Conservation (phyloP, 2,888 invertebrate genomes). For the Sphecodes monilicornis region DNA sequence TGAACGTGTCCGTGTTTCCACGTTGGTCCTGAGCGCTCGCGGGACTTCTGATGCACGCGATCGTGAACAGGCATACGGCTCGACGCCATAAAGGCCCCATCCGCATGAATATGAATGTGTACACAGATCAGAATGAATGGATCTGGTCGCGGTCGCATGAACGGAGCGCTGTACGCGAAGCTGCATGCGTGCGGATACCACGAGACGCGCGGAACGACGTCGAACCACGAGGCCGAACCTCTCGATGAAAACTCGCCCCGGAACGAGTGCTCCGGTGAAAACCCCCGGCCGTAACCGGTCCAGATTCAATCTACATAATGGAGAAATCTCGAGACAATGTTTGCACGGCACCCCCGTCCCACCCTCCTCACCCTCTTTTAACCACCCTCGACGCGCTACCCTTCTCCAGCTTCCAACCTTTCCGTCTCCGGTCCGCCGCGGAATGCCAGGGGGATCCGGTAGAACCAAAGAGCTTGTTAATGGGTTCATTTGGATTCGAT, state of each 20-base stretch:
- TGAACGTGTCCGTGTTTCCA: conserved; percentile 13
- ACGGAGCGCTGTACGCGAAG: conserved; percentile 41
- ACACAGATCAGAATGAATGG: conserved; percentile 60
- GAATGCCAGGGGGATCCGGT: conserved; percentile 68
- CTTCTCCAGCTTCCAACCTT: conserved; percentile 31
- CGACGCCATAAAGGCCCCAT: conserved; percentile 37
- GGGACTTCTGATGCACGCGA: conserved; percentile 34
- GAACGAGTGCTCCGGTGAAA: conserved; percentile 69
- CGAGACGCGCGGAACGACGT: background rate
- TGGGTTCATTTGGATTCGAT: conserved; percentile 83
- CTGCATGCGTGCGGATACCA: conserved; percentile 29
- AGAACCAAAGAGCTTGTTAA: conserved; percentile 82
- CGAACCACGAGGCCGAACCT: conserved; percentile 18
- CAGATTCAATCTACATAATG: conserved; percentile 84
- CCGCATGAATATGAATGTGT: conserved; percentile 60
- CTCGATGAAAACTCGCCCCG: conserved; percentile 65
- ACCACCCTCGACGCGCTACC: background rate
- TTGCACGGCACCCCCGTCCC: conserved; percentile 72
- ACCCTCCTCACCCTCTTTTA: conserved; percentile 1
- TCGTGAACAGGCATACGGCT: conserved; percentile 34
- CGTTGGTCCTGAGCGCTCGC: conserved; percentile 34
- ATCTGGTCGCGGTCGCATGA: conserved; percentile 46
- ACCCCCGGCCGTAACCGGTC: conserved; percentile 75
- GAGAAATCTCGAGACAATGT: conserved; percentile 83
- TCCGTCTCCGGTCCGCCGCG: conserved; percentile 55